Conservation (phyloP, 2,113 vertebrate genomes). For the Meriones unguiculatus region DNA sequence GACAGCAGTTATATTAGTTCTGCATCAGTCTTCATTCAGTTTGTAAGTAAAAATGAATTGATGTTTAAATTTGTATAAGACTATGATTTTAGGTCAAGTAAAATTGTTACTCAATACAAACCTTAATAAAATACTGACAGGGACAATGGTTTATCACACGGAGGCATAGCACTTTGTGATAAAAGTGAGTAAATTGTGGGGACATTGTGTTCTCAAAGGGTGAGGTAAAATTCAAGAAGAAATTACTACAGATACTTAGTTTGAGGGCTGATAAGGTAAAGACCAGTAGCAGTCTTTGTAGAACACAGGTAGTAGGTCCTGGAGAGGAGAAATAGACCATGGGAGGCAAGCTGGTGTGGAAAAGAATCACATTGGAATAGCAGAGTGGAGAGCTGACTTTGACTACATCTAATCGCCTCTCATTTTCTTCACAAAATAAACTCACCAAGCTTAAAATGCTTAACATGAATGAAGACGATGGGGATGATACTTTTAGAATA, state of each 20-base stretch:
- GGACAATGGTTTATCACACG: background rate
- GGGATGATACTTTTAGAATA: background rate
- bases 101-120: background rate
- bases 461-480: background rate
- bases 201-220: background rate
- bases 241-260: background rate
- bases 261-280: background rate
- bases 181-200: background rate
- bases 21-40: conserved; percentile 29
- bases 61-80: background rate
- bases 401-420: background rate
- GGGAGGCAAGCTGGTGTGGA: background rate
- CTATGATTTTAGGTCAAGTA: background rate
- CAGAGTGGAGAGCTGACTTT: background rate
- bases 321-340: background rate
- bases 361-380: too few species aligned
- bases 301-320: background rate
- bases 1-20: conserved; percentile 19
- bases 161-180: background rate
- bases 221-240: background rate
- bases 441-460: background rate
- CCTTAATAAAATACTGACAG: background rate
- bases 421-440: background rate
- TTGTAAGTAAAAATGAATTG: conserved; percentile 16
- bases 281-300: background rate